Base-by-base conservation (phyloP, 2,113 vertebrate genomes). In the Scomber japonicus region DNA sequence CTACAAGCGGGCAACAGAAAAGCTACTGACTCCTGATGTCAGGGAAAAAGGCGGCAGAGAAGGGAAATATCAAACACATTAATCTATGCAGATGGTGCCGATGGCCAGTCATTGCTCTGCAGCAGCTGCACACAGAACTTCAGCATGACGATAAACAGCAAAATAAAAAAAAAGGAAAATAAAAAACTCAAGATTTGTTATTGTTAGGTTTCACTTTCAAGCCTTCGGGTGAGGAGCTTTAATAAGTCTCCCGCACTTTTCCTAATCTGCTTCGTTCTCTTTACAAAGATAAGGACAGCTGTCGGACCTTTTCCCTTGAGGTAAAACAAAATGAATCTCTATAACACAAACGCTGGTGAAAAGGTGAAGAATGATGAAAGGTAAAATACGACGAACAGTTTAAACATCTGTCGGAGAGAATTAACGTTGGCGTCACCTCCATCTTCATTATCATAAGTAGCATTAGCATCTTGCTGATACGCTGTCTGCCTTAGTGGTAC, bases 81-180 rank as follows among this genome's bases (percentile, higher is more conserved):
- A 40, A 92, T 90, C 88, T 81, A 78, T 78, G 83, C 85, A 85
- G 83, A 91, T 76, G 81, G 21, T 60, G 85, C 85, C 74, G 57
- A 56, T 68, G 76, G 87, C 74, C 63, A 76, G 80, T 27, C 78
- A 71, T 73, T 44, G 71, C 73, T 87, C 80, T 78, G 80, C 62
- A 63, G 64, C 70, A 83, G 75, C 71, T 86, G 78, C 40, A 80
- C 59, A 40, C 55, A 16, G 44, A 81, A 80, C 69, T 71, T 75
- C 50, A 56, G 14, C 11, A 4, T 51, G 51, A 69, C 44, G 24
- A 88, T 72, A 75, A 80, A 88, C 51, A 21, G 56, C 19, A 13
- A 30, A 57, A 60, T 19, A 51, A 65, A 35, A 60, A 60, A 59
- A 14, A 2, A 19, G 70, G 9, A 80, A 78, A 46, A 14, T 11